These are phyloP conservation scores for Dynastes tityus DNA, from an alignment of 2,888 invertebrate species.

Conservation along the genomic window DNA sequence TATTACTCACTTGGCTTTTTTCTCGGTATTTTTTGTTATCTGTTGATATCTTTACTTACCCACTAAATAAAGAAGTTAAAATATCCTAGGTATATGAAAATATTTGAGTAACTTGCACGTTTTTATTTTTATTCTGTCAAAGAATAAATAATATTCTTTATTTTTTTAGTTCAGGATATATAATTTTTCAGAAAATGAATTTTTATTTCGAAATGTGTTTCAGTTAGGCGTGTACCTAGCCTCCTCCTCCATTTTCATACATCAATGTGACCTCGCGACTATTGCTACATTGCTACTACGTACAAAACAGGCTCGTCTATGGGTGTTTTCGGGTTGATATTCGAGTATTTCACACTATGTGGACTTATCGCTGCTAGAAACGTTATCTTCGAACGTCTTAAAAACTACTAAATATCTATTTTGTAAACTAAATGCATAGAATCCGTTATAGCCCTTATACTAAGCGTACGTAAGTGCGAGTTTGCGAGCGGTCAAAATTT, in stretches of 20 bases:
- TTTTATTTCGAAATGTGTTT: not conserved
- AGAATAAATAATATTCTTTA: not conserved
- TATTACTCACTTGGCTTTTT: no score
- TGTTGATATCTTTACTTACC: conserved; percentile 9
- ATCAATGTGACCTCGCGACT: conserved; percentile 31
- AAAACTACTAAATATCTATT: conserved; percentile 22
- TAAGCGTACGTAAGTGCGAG: conserved; percentile 1
- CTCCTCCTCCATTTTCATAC: conserved; percentile 29
- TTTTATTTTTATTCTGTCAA: not conserved
- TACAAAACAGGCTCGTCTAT: not conserved
- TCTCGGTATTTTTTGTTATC: no score
- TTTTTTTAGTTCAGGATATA: not conserved
- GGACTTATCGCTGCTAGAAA: conserved; percentile 19
- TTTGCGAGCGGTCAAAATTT: conserved; percentile 22
- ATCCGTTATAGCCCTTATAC: not conserved
- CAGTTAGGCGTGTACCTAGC: not conserved
- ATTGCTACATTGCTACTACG: not conserved
- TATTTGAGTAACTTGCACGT: not conserved
- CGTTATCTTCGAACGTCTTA: conserved; percentile 19
- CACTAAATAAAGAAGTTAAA: conserved; percentile 10
- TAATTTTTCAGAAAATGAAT: not conserved
- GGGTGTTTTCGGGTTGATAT: conserved; percentile 16
- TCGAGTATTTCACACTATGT: not conserved
- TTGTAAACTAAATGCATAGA: not conserved
- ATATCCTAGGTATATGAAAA: conserved; percentile 6